Base-by-base conservation (phyloP, 2,888 invertebrate genomes). In the Philaethria dido region DNA sequence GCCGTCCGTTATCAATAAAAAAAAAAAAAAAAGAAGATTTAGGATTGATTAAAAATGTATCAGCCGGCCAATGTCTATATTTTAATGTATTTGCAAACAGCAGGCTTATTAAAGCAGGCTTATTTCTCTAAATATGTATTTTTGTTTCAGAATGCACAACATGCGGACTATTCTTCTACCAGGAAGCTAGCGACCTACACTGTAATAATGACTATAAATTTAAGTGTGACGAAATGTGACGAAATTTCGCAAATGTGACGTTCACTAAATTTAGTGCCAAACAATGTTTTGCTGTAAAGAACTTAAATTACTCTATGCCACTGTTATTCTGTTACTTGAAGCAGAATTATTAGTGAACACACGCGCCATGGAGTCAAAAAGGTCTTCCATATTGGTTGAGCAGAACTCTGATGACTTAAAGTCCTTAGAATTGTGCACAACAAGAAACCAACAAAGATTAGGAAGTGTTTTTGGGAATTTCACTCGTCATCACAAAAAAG, bases 211-310 rank as follows among this genome's bases (percentile, higher is more conserved):
- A 92, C 91, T 85, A 92, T 91, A 81, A 92, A 92, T 81, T 83
- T 92, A 79, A 90, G 91, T 87, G 81, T 76, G 72, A 77, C 79
- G 69, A 70, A 66, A 73, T 73, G 74, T 81, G 75, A 79, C 72
- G 55, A 74, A 73, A 73, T 75, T 77, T 77, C 76, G 75, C 87
- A 80, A 84, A 88, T 87, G 87, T 91, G 89, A 90, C 86, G 78
- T 78, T 79, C 73, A 76, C 76, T 72, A 71, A 42, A 59, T 67
- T 68, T 71, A 85, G 92, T 91, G 88, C 87, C 90, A 90, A 88
- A 92, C 91, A 88, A 92, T 92, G 92, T 86, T 85, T 88, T 89
- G 86, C 87, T 87, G 87, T 87, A 88, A 85, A 87, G 87, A 87
- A 87, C 87, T 90, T 50, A 89, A 90, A 84, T 80, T 92, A 86